A percentile compares a stretch with the other conserved stretches of the same genome.
Conservation (phyloP, 2,888 invertebrate genomes). For the Aleiodes alternator region DNA sequence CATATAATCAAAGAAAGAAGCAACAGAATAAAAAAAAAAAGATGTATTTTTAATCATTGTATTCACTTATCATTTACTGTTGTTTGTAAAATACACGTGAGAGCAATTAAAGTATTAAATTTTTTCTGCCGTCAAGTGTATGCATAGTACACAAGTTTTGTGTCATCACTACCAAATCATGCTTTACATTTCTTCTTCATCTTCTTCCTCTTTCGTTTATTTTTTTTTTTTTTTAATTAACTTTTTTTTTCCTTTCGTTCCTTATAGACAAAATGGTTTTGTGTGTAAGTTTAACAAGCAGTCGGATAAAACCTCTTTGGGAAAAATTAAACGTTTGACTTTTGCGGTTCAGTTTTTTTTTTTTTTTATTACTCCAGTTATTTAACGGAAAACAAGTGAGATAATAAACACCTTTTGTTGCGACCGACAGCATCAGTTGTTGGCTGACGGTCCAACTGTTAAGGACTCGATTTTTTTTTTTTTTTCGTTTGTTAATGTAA, state of each 20-base stretch:
- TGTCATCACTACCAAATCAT: conserved; percentile 1
- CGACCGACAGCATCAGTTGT: conserved; percentile 62
- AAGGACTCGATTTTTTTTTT: conserved; percentile 41
- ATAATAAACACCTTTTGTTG: conserved; percentile 16
- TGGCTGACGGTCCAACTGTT: conserved; percentile 63
- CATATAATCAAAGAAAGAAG: too few species aligned
- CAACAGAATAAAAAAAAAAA: too few species aligned
- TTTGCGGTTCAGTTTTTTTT: neutral
- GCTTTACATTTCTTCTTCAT: neutral
- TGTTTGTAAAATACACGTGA: conserved; percentile 21
- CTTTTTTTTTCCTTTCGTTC: neutral
- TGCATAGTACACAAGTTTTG: conserved; percentile 15
- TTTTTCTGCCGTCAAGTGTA: neutral
- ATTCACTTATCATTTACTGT: conserved; percentile 7
- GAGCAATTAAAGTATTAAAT: conserved; percentile 32
- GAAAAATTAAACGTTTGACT: conserved; percentile 29
- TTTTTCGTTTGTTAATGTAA: neutral
- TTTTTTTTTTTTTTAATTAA: conserved; percentile 17
- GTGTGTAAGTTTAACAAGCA: conserved; percentile 54
- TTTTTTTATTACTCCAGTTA: conserved; percentile 22
- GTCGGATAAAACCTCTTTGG: conserved; percentile 39
- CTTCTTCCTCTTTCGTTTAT: neutral
- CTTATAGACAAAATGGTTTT: neutral
- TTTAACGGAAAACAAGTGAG: conserved; percentile 16
- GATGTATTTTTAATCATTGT: too few species aligned